Evolutionary conservation across 2,888 invertebrate genomes (phyloP), one percentile per base, ranked within the genome.

Genomic region (Colostygia pectinataria): DNA sequence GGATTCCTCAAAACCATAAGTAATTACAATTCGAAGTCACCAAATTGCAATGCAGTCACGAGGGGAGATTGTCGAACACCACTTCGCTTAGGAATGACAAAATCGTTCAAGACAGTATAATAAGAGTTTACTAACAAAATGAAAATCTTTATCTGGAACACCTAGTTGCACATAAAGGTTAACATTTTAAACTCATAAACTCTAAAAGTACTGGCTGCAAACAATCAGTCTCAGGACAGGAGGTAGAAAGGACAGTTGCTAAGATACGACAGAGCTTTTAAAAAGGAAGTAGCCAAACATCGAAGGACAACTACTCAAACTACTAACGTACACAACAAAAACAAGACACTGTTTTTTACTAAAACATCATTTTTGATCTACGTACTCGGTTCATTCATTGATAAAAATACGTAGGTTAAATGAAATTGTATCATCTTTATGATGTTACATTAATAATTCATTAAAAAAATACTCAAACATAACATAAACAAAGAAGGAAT

Each of bases 31-130:
- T 83, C 87, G 87, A 89, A 90, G 89, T 89, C 82, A 89, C 90
- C 90, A 90, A 88, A 82, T 85, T 85, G 83, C 82, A 90, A 90
- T 91, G 88, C 91, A 91, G 91, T 91, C 88, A 91, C 91, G 90
- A 91, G 91, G 88, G 89, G 91, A 91, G 91, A 91, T 90, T 83
- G 69, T 70, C 63, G 64, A 66, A 84, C 86, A 89, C 89, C 89
- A 88, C 90, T 84, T 68, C 65, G 72, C 59, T 62, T 53, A 71
- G 60, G 66, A 71, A 46, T 33, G 55, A 54, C 54, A 73, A 74
- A 76, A 70, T 58, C 55, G 57, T 68, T 66, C 72, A 77, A 78
- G 75, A 65, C 71, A 68, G 67, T 55, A 56, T 57, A 52, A 59
- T 72, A 75, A 75, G 60, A 71, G 58, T 59, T 50, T 42, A 58